Conservation (phyloP, 2,797 vertebrate species). For the Pelochelys cantorii region DNA sequence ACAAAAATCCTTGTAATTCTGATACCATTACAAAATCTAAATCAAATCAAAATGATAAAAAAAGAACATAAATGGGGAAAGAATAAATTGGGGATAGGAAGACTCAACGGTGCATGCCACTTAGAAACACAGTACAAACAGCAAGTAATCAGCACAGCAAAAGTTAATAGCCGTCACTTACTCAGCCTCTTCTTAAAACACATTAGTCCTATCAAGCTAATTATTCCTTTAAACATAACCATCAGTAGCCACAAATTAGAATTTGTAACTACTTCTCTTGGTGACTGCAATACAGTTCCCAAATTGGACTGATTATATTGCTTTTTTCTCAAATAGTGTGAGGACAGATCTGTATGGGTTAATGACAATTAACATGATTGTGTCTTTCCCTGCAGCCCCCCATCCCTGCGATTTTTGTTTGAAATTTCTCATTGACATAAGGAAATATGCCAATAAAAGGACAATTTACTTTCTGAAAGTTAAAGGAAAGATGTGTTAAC, state of each 20-base stretch:
- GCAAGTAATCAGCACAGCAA: background rate
- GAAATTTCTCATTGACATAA: background rate
- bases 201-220: background rate
- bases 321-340: background rate
- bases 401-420: background rate
- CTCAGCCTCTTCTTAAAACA: background rate
- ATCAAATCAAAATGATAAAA: background rate
- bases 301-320: background rate
- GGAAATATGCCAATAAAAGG: background rate
- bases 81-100: background rate
- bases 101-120: background rate
- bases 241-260: background rate
- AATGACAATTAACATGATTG: background rate
- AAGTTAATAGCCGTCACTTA: background rate
- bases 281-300: background rate
- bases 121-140: background rate
- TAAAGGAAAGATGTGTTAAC: constrained; percentile 30
- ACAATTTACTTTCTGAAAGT: constrained; percentile 33
- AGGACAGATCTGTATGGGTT: background rate
- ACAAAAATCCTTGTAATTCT: background rate
- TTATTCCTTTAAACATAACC: background rate
- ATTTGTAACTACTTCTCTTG: background rate
- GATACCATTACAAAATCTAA: background rate
- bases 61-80: background rate
- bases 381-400: background rate